Evolutionary conservation across 2,797 vertebrate genomes (phyloP).

Genomic region (Hephaestus fuliginosus): DNA sequence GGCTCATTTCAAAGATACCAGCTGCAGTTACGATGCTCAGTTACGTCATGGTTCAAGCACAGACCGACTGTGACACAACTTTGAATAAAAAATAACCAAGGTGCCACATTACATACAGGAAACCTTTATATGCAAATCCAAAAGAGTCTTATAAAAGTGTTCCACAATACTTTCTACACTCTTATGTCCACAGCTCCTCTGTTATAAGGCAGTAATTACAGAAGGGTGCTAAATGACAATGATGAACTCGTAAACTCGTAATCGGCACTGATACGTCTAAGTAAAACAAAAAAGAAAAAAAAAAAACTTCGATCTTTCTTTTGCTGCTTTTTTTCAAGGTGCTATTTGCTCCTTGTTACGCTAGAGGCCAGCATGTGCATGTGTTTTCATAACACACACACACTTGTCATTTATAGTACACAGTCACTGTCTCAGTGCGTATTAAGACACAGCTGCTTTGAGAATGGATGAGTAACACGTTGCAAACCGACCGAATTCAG

Average conservation of each 20-base stretch:
- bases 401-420: slow-evolving; percentile 12
- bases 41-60: slow-evolving; percentile 44
- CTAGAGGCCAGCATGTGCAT: slow-evolving; percentile 50
- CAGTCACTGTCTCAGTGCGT: background rate
- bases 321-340: slow-evolving; percentile 22
- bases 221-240: background rate
- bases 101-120: slow-evolving; percentile 22
- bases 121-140: slow-evolving; percentile 27
- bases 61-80: slow-evolving; percentile 15
- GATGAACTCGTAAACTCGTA: background rate
- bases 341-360: slow-evolving; percentile 45
- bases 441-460: slow-evolving; percentile 20
- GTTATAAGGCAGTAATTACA: slow-evolving; percentile 59
- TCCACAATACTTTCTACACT: slow-evolving; percentile 10
- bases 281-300: slow-evolving; percentile 1
- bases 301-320: too few relatives aligned
- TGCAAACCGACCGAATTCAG: slow-evolving; percentile 3
- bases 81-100: slow-evolving; percentile 35
- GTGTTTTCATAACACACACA: slow-evolving; percentile 32
- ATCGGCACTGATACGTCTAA: slow-evolving; percentile 2
- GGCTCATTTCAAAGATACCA: slow-evolving; percentile 39
- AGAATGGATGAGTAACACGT: background rate
- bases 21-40: slow-evolving; percentile 46
- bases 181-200: slow-evolving; percentile 18
- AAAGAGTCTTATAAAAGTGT: slow-evolving; percentile 33